phyloP scores from a whole-genome alignment of 2,797 vertebrate species.

The Centropyge bicolor region DNA sequence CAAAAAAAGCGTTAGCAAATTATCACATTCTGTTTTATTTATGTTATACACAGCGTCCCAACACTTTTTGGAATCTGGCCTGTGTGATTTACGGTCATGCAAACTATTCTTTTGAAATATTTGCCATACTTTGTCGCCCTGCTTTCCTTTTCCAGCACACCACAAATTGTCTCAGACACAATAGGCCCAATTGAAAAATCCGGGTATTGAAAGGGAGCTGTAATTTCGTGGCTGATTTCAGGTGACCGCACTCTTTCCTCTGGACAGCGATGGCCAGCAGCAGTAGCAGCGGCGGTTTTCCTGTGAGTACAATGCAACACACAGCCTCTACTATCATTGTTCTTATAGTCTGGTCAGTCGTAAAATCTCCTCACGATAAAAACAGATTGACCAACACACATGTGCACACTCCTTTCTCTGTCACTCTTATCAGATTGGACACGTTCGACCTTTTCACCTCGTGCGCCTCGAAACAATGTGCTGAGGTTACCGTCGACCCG shows the following conservation, averaged over 20 bases:
- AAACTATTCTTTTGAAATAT: slow-evolving; percentile 49
- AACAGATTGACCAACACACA: slow-evolving; percentile 31
- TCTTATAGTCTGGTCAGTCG: slow-evolving; percentile 44
- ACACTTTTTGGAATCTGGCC: too few relatives aligned
- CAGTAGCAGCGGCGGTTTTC: slow-evolving; percentile 42
- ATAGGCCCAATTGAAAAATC: slow-evolving; percentile 51
- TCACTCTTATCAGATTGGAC: slow-evolving; percentile 67
- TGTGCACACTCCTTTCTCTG: slow-evolving; percentile 25
- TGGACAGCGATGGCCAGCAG: slow-evolving; percentile 32
- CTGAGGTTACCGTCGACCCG: slow-evolving; percentile 43
- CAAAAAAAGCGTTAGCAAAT: too few relatives aligned
- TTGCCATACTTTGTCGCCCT: slow-evolving; percentile 38
- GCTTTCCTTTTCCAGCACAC: slow-evolving; percentile 48
- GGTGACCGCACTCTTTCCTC: slow-evolving; percentile 55
- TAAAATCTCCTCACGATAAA: slow-evolving; percentile 56
- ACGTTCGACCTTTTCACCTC: slow-evolving; percentile 59
- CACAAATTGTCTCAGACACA: slow-evolving; percentile 60
- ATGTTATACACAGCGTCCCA: too few relatives aligned
- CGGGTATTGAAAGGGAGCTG: slow-evolving; percentile 27
- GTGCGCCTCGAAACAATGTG: slow-evolving; percentile 38
- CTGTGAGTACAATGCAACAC: slow-evolving; percentile 58
- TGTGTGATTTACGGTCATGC: slow-evolving; percentile 32
- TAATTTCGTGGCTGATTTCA: slow-evolving; percentile 65
- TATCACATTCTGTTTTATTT: too few relatives aligned
- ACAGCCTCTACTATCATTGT: slow-evolving; percentile 60